Percentiles rank a stretch among this genome's conserved stretches.
phyloP scores from a whole-genome alignment of 2,888 invertebrate genomes.

The Heliconius erato region DNA sequence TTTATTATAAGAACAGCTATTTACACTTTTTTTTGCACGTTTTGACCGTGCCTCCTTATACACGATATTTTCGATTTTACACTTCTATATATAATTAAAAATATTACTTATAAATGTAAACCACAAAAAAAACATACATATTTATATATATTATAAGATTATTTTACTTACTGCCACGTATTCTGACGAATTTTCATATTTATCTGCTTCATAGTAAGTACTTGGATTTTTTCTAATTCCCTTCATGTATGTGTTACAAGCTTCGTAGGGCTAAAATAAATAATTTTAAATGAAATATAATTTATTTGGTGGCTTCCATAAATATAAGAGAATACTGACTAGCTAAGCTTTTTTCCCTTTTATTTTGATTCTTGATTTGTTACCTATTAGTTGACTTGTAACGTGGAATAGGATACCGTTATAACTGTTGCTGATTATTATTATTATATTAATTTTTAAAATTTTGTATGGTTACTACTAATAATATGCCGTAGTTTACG shows the following conservation, averaged over 20 bases:
- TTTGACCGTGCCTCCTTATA: too few species aligned
- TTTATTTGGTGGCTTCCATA: not conserved
- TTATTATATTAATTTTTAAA: not conserved
- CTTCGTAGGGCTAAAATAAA: constrained; percentile 70
- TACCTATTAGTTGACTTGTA: not conserved
- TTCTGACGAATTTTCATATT: constrained; percentile 65
- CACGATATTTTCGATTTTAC: too few species aligned
- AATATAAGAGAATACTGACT: not conserved
- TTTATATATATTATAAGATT: not conserved
- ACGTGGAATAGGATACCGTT: not conserved
- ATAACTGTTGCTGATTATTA: not conserved
- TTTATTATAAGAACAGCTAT: too few species aligned
- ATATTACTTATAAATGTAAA: too few species aligned
- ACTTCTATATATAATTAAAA: too few species aligned
- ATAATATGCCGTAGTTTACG: too few species aligned
- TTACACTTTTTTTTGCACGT: too few species aligned
- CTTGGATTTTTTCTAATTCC: constrained; percentile 56
- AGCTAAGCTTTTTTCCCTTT: not conserved
- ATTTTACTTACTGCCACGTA: constrained; percentile 64
- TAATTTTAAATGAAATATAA: not conserved
- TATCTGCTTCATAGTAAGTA: constrained; percentile 60
- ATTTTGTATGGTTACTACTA: not conserved
- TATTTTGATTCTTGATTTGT: too few species aligned
- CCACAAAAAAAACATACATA: too few species aligned
- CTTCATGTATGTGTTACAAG: constrained; percentile 74